Evolutionary conservation across 2,888 invertebrate genomes (phyloP).

Genomic region (Eremobia ochroleuca): DNA sequence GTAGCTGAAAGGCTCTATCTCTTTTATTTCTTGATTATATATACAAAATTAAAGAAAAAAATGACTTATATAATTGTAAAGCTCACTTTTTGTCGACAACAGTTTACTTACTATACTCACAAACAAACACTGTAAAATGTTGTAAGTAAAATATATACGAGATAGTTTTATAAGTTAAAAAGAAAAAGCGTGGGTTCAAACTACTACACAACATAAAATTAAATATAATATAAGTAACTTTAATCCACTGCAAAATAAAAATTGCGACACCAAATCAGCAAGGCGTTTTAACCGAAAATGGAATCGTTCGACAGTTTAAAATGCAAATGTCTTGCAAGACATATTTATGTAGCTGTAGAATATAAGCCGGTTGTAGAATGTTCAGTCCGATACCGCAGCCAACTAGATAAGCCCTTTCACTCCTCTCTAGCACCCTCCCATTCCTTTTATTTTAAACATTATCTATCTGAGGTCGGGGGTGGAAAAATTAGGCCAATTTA

Average conservation of each 20-base stretch:
- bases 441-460: constrained; percentile 80
- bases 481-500: constrained; percentile 68
- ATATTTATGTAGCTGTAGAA: constrained; percentile 71
- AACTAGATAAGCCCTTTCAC: constrained; percentile 78
- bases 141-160: too few species aligned
- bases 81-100: background rate
- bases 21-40: constrained; percentile 39
- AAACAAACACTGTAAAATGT: background rate
- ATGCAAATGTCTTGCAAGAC: constrained; percentile 61
- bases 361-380: constrained; percentile 72
- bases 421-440: constrained; percentile 67
- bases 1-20: constrained; percentile 37
- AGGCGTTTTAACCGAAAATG: constrained; percentile 66
- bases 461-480: constrained; percentile 73
- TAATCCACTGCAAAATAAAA: constrained; percentile 54
- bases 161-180: background rate
- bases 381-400: constrained; percentile 76
- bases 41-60: constrained; percentile 12
- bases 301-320: constrained; percentile 65
- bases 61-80: constrained; percentile 1
- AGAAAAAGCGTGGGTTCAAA: background rate
- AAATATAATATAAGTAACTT: constrained; percentile 32
- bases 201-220: constrained; percentile 17
- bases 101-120: background rate
- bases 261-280: constrained; percentile 52